These are phyloP conservation scores for Philaethria dido DNA, from an alignment of 2,888 invertebrate genomes.

Conservation along the genomic window DNA sequence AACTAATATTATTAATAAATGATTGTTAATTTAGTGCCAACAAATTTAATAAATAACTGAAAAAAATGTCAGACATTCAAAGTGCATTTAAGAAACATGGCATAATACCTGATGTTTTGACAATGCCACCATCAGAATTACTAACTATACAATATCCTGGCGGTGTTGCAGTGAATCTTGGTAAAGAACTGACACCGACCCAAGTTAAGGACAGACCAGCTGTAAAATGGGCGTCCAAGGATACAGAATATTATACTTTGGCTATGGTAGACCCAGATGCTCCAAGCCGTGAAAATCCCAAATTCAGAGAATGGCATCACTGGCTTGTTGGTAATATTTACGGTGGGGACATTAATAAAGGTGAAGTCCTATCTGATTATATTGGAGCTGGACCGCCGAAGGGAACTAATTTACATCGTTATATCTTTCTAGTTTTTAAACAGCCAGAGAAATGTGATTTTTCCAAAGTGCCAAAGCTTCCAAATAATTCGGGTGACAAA, in stretches of 20 bases:
- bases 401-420: slow-evolving; percentile 88
- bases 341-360: slow-evolving; percentile 84
- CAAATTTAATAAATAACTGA: background rate
- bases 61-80: slow-evolving; percentile 61
- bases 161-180: slow-evolving; percentile 79
- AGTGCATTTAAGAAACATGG: slow-evolving; percentile 76
- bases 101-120: slow-evolving; percentile 88
- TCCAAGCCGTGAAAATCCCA: slow-evolving; percentile 87
- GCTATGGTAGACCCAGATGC: slow-evolving; percentile 90
- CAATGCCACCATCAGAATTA: slow-evolving; percentile 80
- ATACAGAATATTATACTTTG: slow-evolving; percentile 85
- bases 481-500: slow-evolving; percentile 76
- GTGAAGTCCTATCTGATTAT: slow-evolving; percentile 87
- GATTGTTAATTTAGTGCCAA: background rate
- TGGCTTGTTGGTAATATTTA: slow-evolving; percentile 91
- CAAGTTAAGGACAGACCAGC: slow-evolving; percentile 88
- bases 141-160: slow-evolving; percentile 80
- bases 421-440: slow-evolving; percentile 87
- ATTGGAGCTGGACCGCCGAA: slow-evolving; percentile 87
- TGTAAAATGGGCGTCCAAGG: slow-evolving; percentile 86
- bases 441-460: slow-evolving; percentile 81
- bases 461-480: slow-evolving; percentile 65
- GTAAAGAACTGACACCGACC: slow-evolving; percentile 88
- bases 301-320: slow-evolving; percentile 89
- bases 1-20: background rate